Base-by-base conservation (phyloP, 2,113 vertebrate species). In the Takifugu flavidus region DNA sequence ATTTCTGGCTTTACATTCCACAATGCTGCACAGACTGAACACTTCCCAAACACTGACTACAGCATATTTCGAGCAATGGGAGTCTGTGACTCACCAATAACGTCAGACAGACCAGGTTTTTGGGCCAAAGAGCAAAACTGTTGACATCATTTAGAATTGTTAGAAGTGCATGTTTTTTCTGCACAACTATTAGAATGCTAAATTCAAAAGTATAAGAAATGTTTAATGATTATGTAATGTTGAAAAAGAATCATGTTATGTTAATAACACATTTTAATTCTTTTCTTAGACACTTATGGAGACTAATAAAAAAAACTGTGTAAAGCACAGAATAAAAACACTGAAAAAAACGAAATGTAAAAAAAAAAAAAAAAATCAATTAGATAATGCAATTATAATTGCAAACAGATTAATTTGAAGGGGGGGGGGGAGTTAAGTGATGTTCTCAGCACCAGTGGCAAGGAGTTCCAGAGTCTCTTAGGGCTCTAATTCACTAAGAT, bases 1-100 rank as follows among this genome's bases (percentile, higher is more conserved):
- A 90, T 90, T 91, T 89, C 84, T 80, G 87, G 88, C 87, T 89
- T 85, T 87, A 79, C 89, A 91, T 92, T 92, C 89, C 90, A 90
- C 83, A 84, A 87, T 78, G 82, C 84, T 78, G 74, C 82, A 82
- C 75, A 89, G 86, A 83, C 83, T 34, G 82, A 87, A 75, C 13
- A 72, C 79, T 84, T 75, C 72, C 86, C 86, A 89, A 91, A 88
- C 79, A 80, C 87, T 86, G 82, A 90, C 89, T 80, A 85, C 88
- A 91, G 90, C 89, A 88, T 88, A 91, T 92, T 90, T 87, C 90
- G 88, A 78, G 90, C 88, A 87, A 82, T 84, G 72, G 74, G 70
- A 64, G 70, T 73, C 59, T 66, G 70, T 78, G 76, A 86, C 77
- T 84, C 78, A 71, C 74, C 65, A 62, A 53, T 67, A 59, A 67